A percentile compares a stretch with the other conserved stretches of the same genome.
Conservation (phyloP, 2,113 vertebrate species). For the Bombycilla garrulus region DNA sequence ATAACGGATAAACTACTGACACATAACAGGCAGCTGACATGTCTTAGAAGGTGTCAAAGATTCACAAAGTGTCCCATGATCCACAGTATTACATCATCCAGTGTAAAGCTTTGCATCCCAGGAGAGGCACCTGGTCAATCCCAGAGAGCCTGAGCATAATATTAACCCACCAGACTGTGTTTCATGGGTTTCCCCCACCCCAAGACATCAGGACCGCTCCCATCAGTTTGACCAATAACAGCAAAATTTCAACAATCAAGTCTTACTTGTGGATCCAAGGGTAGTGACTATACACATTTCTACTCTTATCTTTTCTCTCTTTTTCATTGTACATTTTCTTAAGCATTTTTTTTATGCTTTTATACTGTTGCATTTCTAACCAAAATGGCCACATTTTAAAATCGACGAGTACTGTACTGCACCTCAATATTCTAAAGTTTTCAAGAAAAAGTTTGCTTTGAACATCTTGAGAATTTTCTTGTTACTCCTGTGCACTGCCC, state of each 20-base stretch:
- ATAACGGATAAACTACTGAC: background rate
- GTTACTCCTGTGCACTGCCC: background rate
- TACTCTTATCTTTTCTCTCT: background rate
- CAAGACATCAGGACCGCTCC: background rate
- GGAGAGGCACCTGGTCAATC: background rate
- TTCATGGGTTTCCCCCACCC: background rate
- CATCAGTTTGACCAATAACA: accelerated
- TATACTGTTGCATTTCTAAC: background rate
- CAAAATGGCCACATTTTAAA: background rate
- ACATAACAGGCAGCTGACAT: background rate
- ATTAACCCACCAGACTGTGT: no score
- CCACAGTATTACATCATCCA: background rate
- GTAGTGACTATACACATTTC: background rate
- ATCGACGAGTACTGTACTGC: accelerated
- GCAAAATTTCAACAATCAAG: background rate
- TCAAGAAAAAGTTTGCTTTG: background rate
- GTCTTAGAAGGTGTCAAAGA: background rate
- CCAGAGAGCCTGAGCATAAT: background rate
- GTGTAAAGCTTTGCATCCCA: background rate
- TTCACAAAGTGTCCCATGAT: background rate
- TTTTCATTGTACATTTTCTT: background rate
- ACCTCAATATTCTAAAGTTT: background rate
- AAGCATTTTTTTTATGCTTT: background rate
- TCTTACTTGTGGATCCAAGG: background rate
- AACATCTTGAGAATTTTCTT: background rate